Percentiles rank a stretch among this genome's conserved stretches.
phyloP scores from a whole-genome alignment of 2,888 invertebrate species.

The Anthrax anthrax region DNA sequence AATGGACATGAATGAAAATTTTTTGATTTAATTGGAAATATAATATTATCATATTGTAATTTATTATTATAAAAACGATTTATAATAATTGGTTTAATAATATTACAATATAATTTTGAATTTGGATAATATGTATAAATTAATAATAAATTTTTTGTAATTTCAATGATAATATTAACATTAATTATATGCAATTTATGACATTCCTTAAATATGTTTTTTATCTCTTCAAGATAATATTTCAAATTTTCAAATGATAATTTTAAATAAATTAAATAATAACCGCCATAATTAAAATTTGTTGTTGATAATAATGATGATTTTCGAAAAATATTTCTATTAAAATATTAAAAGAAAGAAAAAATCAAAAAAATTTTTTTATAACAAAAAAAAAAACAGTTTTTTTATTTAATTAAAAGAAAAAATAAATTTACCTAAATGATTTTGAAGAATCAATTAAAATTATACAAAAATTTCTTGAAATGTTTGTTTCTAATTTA shows the following conservation, averaged over 20 bases:
- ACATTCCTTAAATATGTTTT: background rate
- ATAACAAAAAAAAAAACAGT: too few species aligned
- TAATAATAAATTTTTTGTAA: background rate
- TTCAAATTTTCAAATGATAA: background rate
- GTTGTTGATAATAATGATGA: background rate
- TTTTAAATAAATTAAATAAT: background rate
- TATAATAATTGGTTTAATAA: background rate
- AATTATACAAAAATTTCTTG: background rate
- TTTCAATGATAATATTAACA: background rate
- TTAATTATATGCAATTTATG: background rate
- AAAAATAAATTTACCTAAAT: background rate
- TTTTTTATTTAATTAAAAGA: background rate
- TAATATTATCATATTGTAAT: background rate
- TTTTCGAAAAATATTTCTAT: background rate
- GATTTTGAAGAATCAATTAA: background rate
- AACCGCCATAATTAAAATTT: background rate
- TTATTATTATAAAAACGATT: background rate
- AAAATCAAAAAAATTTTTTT: background rate
- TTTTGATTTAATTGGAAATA: conserved; percentile 2
- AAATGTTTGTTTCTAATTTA: background rate
- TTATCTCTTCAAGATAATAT: background rate
- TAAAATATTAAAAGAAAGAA: too few species aligned
- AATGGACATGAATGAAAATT: conserved; percentile 6
- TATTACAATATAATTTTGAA: background rate
- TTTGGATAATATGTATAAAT: background rate